Evolutionary conservation across 2,888 invertebrate species (phyloP).

Genomic region (Tipula helvola): DNA sequence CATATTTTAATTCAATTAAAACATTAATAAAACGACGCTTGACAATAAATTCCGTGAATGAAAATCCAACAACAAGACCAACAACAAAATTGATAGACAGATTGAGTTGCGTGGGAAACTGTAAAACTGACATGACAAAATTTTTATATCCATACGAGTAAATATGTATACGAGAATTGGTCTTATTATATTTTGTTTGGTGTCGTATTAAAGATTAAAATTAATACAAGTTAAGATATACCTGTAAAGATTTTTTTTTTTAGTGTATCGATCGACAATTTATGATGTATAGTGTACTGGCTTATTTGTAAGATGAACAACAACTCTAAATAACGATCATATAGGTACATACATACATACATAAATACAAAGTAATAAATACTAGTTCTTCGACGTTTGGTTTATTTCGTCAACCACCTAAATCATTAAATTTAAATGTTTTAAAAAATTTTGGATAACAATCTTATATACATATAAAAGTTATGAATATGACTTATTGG

Average conservation of each 20-base stretch:
- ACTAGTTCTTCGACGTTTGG: background rate
- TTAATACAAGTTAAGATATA: background rate
- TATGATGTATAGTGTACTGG: background rate
- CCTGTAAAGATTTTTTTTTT: background rate
- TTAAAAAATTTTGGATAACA: background rate
- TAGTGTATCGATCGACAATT: background rate
- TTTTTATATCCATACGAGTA: background rate
- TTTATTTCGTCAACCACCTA: background rate
- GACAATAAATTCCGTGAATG: background rate
- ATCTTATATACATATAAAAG: background rate
- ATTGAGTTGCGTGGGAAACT: conserved; percentile 4
- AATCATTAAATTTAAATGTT: background rate
- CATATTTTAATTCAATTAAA: background rate
- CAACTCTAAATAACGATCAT: background rate
- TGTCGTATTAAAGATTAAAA: background rate
- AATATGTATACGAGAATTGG: background rate
- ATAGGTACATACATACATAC: no score
- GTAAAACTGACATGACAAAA: background rate
- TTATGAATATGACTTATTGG: background rate
- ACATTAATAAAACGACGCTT: background rate
- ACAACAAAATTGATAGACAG: background rate
- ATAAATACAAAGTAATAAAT: background rate
- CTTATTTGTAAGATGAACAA: background rate
- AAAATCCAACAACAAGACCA: background rate
- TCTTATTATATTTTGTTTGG: background rate